Percentiles rank a stretch among this genome's conserved stretches.
These are phyloP conservation scores for Mustela lutreola DNA, from an alignment of 2,113 vertebrate species.

Conservation along the genomic window DNA sequence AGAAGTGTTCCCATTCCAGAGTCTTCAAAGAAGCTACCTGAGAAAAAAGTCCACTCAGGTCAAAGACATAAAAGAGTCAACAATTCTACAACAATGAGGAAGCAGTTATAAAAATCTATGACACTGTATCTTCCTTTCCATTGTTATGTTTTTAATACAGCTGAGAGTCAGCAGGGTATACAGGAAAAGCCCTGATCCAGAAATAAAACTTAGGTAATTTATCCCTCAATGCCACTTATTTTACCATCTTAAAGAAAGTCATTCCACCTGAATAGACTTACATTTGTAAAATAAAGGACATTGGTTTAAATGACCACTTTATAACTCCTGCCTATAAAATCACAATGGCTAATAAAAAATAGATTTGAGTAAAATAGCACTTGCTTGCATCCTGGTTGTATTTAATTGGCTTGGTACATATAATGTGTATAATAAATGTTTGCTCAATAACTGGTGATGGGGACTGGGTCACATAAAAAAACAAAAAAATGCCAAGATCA, in stretches of 20 bases:
- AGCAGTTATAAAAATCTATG: not conserved
- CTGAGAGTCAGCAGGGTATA: not conserved
- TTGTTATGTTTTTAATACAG: not conserved
- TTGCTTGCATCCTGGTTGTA: not conserved
- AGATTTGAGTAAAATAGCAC: conserved; percentile 20
- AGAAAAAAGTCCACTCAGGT: not conserved
- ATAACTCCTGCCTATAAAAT: not conserved
- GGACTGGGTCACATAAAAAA: conserved; percentile 50
- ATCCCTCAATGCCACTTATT: not conserved
- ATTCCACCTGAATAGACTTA: not conserved
- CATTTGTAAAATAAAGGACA: conserved; percentile 8
- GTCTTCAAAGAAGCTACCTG: not conserved
- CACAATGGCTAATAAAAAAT: conserved; percentile 22
- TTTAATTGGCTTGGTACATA: conserved; percentile 53
- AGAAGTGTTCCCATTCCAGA: not conserved
- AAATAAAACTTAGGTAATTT: conserved; percentile 34
- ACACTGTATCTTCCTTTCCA: not conserved
- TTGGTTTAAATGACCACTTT: not conserved
- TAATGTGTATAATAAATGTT: conserved; percentile 34
- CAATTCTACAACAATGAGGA: not conserved
- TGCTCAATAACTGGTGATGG: not conserved
- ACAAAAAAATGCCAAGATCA: not conserved
- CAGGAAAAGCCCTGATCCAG: not conserved
- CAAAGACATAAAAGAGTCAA: not conserved
- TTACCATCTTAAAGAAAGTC: not conserved